phyloP scores from a whole-genome alignment of 2,888 invertebrate genomes.

The Drosophila mimetica region DNA sequence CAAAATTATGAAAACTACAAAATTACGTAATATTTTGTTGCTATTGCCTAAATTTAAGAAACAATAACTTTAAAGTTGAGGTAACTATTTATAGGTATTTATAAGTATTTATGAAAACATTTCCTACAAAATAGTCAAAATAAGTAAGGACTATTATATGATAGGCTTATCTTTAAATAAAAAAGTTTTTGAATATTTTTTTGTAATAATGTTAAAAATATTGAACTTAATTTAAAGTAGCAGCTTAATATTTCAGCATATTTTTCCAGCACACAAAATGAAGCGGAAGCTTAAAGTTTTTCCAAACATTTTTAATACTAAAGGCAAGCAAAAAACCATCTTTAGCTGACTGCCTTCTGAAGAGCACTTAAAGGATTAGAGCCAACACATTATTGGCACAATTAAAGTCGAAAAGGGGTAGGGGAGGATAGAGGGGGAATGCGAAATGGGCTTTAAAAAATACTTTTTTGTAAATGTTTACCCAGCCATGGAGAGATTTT shows the following conservation, averaged over 20 bases:
- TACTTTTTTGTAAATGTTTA: constrained; percentile 23
- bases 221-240: neutral
- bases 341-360: constrained; percentile 12
- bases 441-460: constrained; percentile 34
- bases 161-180: no score
- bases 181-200: no score
- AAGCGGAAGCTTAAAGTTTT: constrained; percentile 4
- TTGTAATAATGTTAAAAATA: neutral
- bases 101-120: no score
- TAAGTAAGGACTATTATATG: no score
- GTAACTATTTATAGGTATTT: no score
- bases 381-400: constrained; percentile 57
- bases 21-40: no score
- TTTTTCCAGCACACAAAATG: neutral
- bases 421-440: neutral
- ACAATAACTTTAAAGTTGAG: no score
- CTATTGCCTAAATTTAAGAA: no score
- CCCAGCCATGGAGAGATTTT: constrained; percentile 4
- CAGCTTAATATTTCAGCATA: neutral
- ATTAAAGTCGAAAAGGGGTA: constrained; percentile 33
- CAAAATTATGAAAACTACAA: no score
- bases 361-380: constrained; percentile 69
- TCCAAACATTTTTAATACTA: constrained; percentile 4
- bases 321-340: constrained; percentile 11
- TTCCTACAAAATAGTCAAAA: no score